These are phyloP conservation scores for Heterohyrax brucei DNA, from an alignment of 2,797 vertebrate genomes.

Conservation along the genomic window DNA sequence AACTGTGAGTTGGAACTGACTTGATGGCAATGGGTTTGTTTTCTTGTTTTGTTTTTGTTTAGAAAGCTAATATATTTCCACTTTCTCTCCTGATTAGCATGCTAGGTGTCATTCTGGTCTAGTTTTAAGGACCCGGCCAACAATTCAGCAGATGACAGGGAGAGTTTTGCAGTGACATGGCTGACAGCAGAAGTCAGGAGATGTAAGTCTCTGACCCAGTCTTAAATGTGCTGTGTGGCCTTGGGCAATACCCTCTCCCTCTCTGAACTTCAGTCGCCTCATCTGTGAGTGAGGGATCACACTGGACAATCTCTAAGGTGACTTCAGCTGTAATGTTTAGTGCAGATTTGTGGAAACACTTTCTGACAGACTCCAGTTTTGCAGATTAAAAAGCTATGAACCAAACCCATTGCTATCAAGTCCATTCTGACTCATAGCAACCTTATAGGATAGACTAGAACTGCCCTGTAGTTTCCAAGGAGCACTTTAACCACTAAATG, in stretches of 20 bases:
- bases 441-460: too few species aligned
- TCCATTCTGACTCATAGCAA: too few species aligned
- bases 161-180: neutral
- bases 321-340: neutral
- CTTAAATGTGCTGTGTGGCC: neutral
- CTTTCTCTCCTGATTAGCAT: neutral
- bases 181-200: neutral
- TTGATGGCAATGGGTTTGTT: too few species aligned
- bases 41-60: too few species aligned
- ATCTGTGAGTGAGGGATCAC: neutral
- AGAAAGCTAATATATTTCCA: neutral
- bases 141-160: neutral
- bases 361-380: neutral
- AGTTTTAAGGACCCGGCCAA: neutral
- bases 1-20: too few species aligned
- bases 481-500: too few species aligned
- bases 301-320: neutral
- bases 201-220: neutral
- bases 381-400: too few species aligned
- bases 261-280: neutral
- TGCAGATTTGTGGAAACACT: neutral
- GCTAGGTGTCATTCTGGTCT: neutral
- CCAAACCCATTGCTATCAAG: too few species aligned
- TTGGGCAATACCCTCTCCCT: neutral
- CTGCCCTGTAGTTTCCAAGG: too few species aligned